Base-by-base conservation (phyloP, 2,888 invertebrate genomes). In the Poecilobothrus nobilitatus region DNA sequence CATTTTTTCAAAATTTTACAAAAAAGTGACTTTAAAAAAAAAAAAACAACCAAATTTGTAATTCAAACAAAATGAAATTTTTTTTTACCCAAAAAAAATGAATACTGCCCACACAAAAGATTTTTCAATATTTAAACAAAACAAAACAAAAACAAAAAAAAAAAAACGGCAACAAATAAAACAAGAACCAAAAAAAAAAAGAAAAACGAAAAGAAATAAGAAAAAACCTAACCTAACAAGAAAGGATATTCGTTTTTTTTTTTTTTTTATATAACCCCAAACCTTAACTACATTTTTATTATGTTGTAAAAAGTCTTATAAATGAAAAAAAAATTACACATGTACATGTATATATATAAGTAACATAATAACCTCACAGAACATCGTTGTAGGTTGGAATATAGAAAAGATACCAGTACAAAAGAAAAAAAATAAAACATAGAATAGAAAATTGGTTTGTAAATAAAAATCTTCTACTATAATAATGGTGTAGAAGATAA, bases 241-340 rank as follows among this genome's bases (percentile, higher is more conserved):
- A 53, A 53, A 53, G 53, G 53, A 53, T 53, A 53, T 18, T 53
- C 18, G 15, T 53, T 53, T 53, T 53, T 53, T 18, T 18, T 53
- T 12, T 53, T 41, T 41, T 41, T 41, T 41, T 41, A 27, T 53
- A 18, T 53, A 53, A 53, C 53, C 53, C 53, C 53, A 53, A 53
- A 53, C 53, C 53, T 53, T 53, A 53, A 53, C 53, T 53, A 53
- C 53, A 53, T 53, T 53, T 53, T 53, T 53, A 53, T 53, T 53
- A 53, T 53, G 53, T 53, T 53, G 53, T 53, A 53, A 53, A 53
- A 53, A 53, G 53, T 53, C 53, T 53, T 53, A 53, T 6, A 53
- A 18, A 53, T 3, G 15, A 53, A 53, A 53, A 53, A 53, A 18
- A 53, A 53, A 53, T 6, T 15, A 53, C 5, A 53, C 2, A 9